Conservation (phyloP, 2,113 vertebrate species). For the Ptychochromis oligacanthus region DNA sequence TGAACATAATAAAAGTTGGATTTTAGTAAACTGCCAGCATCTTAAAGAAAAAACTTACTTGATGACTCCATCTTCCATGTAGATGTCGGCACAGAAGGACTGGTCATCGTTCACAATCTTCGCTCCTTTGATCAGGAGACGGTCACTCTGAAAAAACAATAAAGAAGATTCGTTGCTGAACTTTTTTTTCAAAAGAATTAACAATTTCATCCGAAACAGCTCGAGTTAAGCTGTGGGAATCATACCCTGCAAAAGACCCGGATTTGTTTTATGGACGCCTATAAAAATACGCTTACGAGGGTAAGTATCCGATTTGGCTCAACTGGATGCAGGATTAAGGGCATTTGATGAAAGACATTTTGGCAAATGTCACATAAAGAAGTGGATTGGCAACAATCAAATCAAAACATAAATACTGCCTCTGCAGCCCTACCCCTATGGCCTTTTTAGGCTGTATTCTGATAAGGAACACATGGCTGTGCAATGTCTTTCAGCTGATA, state of each 20-base stretch:
- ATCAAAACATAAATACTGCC: constrained; percentile 1
- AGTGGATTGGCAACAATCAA: not conserved
- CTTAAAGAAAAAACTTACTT: constrained; percentile 85
- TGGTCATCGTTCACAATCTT: constrained; percentile 99
- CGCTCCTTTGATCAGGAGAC: constrained; percentile 96
- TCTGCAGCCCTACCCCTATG: no score
- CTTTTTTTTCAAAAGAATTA: not conserved
- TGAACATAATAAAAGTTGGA: not conserved
- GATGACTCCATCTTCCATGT: constrained; percentile 98
- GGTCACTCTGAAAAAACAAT: constrained; percentile 87
- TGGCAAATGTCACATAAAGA: constrained; percentile 37
- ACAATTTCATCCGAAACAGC: not conserved
- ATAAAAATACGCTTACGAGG: constrained; percentile 16
- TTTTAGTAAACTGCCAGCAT: not conserved
- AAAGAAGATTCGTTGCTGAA: not conserved
- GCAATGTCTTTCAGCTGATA: constrained; percentile 9
- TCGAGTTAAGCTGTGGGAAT: not conserved
- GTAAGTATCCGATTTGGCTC: constrained; percentile 26
- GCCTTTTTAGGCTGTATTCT: constrained; percentile 23
- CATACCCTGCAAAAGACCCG: not conserved
- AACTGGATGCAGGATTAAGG: constrained; percentile 14
- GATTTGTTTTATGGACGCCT: constrained; percentile 16
- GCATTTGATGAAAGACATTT: constrained; percentile 14
- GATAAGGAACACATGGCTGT: constrained; percentile 48
- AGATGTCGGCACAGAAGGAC: constrained; percentile 97